phyloP scores from a whole-genome alignment of 2,797 vertebrate species.

The Malurus leucopterus region DNA sequence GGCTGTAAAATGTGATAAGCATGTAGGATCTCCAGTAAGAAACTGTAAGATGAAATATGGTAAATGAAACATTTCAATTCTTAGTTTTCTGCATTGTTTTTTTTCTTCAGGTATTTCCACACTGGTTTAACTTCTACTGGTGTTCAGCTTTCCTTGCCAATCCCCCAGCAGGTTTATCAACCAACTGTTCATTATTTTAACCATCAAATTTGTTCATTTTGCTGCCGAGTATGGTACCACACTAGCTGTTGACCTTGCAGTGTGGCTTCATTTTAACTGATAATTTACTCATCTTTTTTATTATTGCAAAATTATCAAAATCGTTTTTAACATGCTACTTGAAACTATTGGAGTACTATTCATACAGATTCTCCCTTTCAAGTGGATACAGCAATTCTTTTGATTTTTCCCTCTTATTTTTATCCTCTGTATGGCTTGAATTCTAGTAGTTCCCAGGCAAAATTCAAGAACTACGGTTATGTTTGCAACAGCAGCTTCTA shows the following conservation, averaged over 20 bases:
- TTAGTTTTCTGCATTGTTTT: neutral
- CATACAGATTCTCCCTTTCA: neutral
- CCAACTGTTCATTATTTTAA: neutral
- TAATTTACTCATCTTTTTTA: slow-evolving; percentile 3
- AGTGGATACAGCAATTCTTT: neutral
- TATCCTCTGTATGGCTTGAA: neutral
- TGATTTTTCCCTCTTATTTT: slow-evolving; percentile 32
- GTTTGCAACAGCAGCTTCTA: slow-evolving; percentile 5
- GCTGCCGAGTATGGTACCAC: neutral
- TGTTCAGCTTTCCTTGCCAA: neutral
- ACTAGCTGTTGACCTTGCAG: neutral
- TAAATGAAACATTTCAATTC: neutral
- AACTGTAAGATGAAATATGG: neutral
- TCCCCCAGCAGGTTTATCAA: neutral
- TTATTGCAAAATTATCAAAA: neutral
- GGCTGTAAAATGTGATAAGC: neutral
- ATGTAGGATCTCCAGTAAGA: neutral
- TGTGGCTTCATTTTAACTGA: neutral
- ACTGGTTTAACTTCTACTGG: neutral
- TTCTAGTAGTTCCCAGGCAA: slow-evolving; percentile 23
- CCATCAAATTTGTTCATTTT: neutral
- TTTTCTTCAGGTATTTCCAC: neutral
- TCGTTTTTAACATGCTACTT: slow-evolving; percentile 1
- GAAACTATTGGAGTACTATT: slow-evolving; percentile 4
- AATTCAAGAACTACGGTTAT: neutral